Percentiles rank a stretch among this genome's conserved stretches.
phyloP scores from a whole-genome alignment of 2,797 vertebrate species.

The Eutrigla gurnardus region DNA sequence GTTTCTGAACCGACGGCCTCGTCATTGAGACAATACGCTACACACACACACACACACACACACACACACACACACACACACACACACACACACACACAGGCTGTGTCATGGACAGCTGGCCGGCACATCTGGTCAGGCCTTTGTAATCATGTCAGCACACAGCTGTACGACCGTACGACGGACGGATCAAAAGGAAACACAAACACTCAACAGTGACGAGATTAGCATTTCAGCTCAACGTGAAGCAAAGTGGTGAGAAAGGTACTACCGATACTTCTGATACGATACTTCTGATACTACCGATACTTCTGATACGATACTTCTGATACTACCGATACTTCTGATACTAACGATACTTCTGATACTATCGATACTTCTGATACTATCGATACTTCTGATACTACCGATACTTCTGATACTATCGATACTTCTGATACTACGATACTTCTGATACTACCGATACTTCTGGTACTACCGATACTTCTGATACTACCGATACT shows the following conservation, averaged over 20 bases:
- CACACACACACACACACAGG: slow-evolving; percentile 36
- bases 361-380: no score
- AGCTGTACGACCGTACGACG: slow-evolving; percentile 75
- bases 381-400: no score
- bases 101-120: slow-evolving; percentile 69
- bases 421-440: no score
- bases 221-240: slow-evolving; percentile 57
- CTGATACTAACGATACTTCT: no score
- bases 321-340: no score
- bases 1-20: slow-evolving; percentile 27
- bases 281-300: no score
- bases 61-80: slow-evolving; percentile 4
- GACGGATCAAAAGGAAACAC: slow-evolving; percentile 73
- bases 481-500: no score
- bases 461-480: no score
- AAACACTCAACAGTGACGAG: slow-evolving; percentile 49
- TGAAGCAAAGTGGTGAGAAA: slow-evolving; percentile 21
- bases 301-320: no score
- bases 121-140: slow-evolving; percentile 76
- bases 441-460: no score
- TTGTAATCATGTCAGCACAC: slow-evolving; percentile 72
- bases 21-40: slow-evolving; percentile 31
- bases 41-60: slow-evolving; percentile 8
- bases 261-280: background rate
- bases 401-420: no score